Conservation (phyloP, 37 sponge, comb jelly and placozoan genomes). For the Lycopodina hypogea region DNA sequence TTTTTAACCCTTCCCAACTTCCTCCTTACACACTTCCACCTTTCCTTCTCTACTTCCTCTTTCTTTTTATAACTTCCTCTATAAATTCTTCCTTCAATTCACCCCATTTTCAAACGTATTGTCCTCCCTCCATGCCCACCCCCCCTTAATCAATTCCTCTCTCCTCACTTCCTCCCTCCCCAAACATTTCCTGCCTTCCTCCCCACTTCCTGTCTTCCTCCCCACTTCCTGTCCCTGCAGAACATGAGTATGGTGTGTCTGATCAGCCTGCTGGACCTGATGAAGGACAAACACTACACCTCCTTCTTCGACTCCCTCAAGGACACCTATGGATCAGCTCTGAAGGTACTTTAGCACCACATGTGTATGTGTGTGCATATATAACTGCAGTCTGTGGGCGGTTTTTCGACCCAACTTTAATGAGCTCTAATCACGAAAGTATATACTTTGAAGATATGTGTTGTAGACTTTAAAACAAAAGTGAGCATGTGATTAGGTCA, state of each 20-base stretch:
- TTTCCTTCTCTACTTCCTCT: too few relatives aligned
- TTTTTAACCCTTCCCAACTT: too few relatives aligned
- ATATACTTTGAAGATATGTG: too few relatives aligned
- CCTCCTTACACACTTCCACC: too few relatives aligned
- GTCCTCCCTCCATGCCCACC: neutral
- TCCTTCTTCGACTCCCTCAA: constrained; percentile 45
- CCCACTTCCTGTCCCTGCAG: neutral
- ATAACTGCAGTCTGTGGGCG: neutral
- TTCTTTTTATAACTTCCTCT: too few relatives aligned
- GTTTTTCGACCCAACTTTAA: neutral
- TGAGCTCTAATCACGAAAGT: too few relatives aligned
- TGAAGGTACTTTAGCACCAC: constrained; percentile 19
- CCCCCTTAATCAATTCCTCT: constrained; percentile 3
- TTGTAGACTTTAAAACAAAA: too few relatives aligned
- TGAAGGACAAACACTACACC: constrained; percentile 40
- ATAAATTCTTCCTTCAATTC: too few relatives aligned
- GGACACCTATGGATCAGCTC: neutral
- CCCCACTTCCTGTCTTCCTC: neutral
- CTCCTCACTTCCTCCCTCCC: neutral
- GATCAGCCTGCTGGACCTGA: constrained; percentile 47
- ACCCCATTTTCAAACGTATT: too few relatives aligned
- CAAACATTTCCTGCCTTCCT: too few relatives aligned
- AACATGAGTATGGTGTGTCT: neutral
- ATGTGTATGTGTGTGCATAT: neutral
- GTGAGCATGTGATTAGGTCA: too few relatives aligned